A percentile compares a stretch with the other conserved stretches of the same genome.
Evolutionary conservation across 2,888 invertebrate genomes (phyloP).

Genomic region (Agrotis ipsilon): DNA sequence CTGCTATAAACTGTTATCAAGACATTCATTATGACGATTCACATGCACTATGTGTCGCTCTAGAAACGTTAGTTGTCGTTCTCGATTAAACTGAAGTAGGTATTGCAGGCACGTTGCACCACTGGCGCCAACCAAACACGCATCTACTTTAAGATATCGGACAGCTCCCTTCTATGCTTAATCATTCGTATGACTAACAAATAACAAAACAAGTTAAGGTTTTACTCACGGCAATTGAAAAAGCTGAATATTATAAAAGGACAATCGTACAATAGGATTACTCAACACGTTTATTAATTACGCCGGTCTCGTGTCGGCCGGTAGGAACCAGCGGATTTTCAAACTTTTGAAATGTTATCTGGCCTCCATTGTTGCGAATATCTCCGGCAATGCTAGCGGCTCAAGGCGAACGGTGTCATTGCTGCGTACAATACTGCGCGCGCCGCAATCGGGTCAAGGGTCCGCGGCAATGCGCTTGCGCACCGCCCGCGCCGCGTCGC

Average conservation of each 20-base stretch:
- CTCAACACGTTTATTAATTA: constrained; percentile 85
- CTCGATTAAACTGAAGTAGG: constrained; percentile 66
- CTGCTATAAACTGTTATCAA: constrained; percentile 82
- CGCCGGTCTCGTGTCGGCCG: constrained; percentile 76
- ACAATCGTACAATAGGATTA: constrained; percentile 78
- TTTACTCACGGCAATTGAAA: constrained; percentile 49
- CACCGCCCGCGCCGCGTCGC: constrained; percentile 62
- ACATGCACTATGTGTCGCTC: constrained; percentile 73
- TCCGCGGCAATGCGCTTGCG: constrained; percentile 77
- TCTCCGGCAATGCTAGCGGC: constrained; percentile 91
- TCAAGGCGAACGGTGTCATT: constrained; percentile 91
- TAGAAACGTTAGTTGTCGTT: constrained; percentile 69
- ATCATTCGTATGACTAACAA: constrained; percentile 50
- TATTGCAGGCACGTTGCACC: constrained; percentile 67
- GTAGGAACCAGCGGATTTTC: constrained; percentile 87
- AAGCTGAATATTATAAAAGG: constrained; percentile 63
- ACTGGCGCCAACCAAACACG: constrained; percentile 61
- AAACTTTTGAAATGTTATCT: constrained; percentile 91
- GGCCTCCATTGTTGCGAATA: constrained; percentile 91
- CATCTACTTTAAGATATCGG: constrained; percentile 46
- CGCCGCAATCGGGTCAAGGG: constrained; percentile 89
- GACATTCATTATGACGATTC: constrained; percentile 82
- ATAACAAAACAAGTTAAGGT: constrained; percentile 43
- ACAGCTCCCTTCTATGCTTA: constrained; percentile 43
- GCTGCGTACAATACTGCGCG: constrained; percentile 88